phyloP scores from a whole-genome alignment of 2,797 vertebrate genomes.

The Simalia tracyae region DNA sequence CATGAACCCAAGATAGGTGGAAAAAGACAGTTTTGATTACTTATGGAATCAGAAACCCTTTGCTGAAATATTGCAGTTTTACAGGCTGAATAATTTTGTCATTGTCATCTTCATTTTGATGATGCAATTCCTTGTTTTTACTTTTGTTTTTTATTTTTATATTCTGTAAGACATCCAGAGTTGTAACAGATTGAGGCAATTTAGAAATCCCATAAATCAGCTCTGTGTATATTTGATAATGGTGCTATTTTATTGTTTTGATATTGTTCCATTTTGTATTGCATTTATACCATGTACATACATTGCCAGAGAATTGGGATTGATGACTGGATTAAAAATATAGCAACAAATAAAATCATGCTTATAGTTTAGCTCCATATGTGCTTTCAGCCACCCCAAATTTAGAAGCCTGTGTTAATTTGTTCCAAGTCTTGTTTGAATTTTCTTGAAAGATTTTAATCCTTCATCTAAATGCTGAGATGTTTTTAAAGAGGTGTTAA shows the following conservation, averaged over 20 bases:
- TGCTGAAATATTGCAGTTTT: background rate
- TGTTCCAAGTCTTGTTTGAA: constrained; percentile 6
- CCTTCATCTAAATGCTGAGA: background rate
- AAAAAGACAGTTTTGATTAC: background rate
- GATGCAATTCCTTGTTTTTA: background rate
- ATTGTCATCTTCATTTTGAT: background rate
- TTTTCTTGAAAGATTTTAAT: background rate
- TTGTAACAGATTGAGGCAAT: background rate
- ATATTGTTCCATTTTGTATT: background rate
- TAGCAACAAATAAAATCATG: background rate
- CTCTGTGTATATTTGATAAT: background rate
- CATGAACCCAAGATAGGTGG: background rate
- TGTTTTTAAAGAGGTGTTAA: background rate
- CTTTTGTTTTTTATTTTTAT: background rate
- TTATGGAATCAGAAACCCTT: background rate
- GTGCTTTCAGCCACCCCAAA: background rate
- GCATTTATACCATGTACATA: background rate
- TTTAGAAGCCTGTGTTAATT: constrained; percentile 8
- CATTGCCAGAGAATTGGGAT: background rate
- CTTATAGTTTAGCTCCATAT: background rate
- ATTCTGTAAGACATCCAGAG: background rate
- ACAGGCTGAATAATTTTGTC: background rate
- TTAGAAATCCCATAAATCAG: background rate
- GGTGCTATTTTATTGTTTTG: background rate
- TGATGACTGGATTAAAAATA: background rate